A percentile compares a stretch with the other conserved stretches of the same genome.
phyloP scores from a whole-genome alignment of 2,888 invertebrate species.

The Andrena hattorfiana region DNA sequence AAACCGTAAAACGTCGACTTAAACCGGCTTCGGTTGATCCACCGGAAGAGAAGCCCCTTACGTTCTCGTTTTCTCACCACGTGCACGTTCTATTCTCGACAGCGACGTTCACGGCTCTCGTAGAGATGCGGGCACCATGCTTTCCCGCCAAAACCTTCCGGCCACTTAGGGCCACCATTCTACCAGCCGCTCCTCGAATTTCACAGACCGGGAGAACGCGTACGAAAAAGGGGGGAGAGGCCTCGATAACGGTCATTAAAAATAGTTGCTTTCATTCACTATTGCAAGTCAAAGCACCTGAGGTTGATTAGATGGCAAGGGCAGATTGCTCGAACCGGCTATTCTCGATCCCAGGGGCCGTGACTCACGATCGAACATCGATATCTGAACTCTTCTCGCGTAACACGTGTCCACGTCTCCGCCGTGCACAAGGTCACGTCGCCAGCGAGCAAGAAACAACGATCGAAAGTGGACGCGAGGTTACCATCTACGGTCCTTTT shows the following conservation, averaged over 20 bases:
- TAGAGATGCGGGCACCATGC: background rate
- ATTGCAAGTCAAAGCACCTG: background rate
- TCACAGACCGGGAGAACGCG: background rate
- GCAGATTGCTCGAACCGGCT: background rate
- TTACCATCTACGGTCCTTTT: slow-evolving; percentile 1
- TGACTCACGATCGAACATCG: slow-evolving; percentile 38
- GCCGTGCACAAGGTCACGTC: slow-evolving; percentile 30
- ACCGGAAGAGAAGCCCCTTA: slow-evolving; percentile 48
- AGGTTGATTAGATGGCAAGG: slow-evolving; percentile 8
- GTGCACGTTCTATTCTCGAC: slow-evolving; percentile 55
- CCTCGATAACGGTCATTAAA: too few species aligned
- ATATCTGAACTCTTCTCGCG: slow-evolving; percentile 17
- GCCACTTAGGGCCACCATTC: background rate
- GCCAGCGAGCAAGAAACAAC: background rate
- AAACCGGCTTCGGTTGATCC: slow-evolving; percentile 59
- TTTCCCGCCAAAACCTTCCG: slow-evolving; percentile 61
- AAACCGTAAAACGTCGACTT: slow-evolving; percentile 33
- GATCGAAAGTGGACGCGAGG: slow-evolving; percentile 16
- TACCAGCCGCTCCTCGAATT: background rate
- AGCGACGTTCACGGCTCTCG: slow-evolving; percentile 17
- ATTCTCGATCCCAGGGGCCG: slow-evolving; percentile 6
- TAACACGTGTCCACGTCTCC: slow-evolving; percentile 25
- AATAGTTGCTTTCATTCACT: background rate
- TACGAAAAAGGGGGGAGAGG: too few species aligned
- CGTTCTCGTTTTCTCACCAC: slow-evolving; percentile 54